Evolutionary conservation across 2,797 vertebrate genomes (phyloP).

Genomic region (Hemitrygon akajei): DNA sequence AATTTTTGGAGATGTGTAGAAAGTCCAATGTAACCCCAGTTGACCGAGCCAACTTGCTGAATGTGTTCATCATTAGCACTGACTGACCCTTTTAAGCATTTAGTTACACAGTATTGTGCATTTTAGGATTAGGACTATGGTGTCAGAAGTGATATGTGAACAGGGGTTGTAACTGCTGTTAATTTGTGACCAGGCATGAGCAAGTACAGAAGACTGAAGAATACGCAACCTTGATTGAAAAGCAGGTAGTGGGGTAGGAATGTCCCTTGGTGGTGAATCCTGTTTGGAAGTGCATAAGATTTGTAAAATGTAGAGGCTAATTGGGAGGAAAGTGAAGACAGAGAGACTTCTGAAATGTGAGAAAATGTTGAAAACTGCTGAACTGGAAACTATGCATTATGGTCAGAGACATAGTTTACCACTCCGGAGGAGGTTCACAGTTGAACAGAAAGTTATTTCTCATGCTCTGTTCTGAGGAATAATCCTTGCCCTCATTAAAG

Average conservation of each 20-base stretch:
- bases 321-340: not conserved
- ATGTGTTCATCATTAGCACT: not conserved
- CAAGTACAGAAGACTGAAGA: too few species aligned
- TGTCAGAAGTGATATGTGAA: not conserved
- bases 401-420: not conserved
- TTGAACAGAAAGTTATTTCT: not conserved
- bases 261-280: not conserved
- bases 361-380: not conserved
- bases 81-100: not conserved
- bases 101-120: not conserved
- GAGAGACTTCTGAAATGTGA: not conserved
- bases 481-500: not conserved
- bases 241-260: not conserved
- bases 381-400: not conserved
- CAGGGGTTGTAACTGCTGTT: not conserved
- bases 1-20: too few species aligned
- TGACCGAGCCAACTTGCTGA: not conserved
- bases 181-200: not conserved
- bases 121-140: not conserved
- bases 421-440: not conserved
- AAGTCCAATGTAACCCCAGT: too few species aligned
- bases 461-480: not conserved
- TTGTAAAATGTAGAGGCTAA: not conserved
- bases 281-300: not conserved
- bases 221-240: not conserved